phyloP scores from a whole-genome alignment of 2,797 vertebrate genomes.

The Betta splendens region DNA sequence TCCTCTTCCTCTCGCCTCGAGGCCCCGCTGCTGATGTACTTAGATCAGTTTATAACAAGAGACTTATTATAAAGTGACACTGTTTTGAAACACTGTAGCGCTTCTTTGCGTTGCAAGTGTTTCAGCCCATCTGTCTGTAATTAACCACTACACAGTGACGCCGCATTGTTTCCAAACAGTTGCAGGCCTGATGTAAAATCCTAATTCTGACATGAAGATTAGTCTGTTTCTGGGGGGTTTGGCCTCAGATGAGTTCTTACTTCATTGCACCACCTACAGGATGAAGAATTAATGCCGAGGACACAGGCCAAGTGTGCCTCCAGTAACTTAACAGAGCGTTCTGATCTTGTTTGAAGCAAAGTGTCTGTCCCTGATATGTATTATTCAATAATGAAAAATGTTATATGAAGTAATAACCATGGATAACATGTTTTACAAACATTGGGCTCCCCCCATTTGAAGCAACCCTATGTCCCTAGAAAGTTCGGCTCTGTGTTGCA shows the following conservation, averaged over 20 bases:
- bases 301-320: slow-evolving; percentile 31
- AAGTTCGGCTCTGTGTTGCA: slow-evolving; percentile 59
- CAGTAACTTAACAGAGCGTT: background rate
- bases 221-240: slow-evolving; percentile 10
- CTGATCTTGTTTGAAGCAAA: slow-evolving; percentile 3
- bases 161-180: background rate
- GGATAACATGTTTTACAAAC: slow-evolving; percentile 37
- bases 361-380: slow-evolving; percentile 18
- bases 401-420: no score
- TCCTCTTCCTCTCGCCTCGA: background rate
- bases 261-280: slow-evolving; percentile 85
- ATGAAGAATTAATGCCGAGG: slow-evolving; percentile 38
- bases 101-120: background rate
- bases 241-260: slow-evolving; percentile 35
- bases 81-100: background rate
- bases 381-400: no score
- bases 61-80: background rate
- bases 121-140: background rate
- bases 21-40: background rate
- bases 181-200: background rate
- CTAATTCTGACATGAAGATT: slow-evolving; percentile 6
- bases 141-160: background rate
- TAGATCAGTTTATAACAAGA: background rate
- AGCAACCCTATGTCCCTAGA: slow-evolving; percentile 80
- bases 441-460: slow-evolving; percentile 53